Evolutionary conservation across 2,888 invertebrate species (phyloP).

Genomic region (Diadromus collaris): DNA sequence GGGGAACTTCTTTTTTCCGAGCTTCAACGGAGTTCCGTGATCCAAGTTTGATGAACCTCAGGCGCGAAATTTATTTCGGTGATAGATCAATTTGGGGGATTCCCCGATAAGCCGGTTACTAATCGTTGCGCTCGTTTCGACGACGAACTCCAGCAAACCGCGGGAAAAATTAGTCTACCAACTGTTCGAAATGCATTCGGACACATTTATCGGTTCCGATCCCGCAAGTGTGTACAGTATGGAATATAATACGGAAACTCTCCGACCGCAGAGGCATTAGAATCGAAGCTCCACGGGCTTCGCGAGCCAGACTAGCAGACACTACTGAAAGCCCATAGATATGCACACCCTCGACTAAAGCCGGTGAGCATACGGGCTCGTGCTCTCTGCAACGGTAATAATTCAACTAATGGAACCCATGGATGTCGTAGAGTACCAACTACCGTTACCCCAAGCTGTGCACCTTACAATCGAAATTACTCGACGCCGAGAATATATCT

Average conservation of each 20-base stretch:
- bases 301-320: background rate
- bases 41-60: conserved; percentile 15
- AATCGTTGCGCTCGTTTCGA: conserved; percentile 7
- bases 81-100: conserved; percentile 18
- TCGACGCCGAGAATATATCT: conserved; percentile 32
- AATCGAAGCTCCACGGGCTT: conserved; percentile 42
- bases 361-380: conserved; percentile 39
- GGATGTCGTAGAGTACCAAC: conserved; percentile 57
- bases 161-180: conserved; percentile 9
- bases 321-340: conserved; percentile 3
- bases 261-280: conserved; percentile 32
- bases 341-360: conserved; percentile 11
- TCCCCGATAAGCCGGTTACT: conserved; percentile 9
- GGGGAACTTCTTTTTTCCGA: background rate
- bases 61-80: background rate
- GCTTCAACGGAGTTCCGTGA: background rate
- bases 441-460: background rate
- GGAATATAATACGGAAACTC: conserved; percentile 32
- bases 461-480: conserved; percentile 42
- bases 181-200: background rate
- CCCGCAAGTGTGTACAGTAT: background rate
- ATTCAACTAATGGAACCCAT: conserved; percentile 64
- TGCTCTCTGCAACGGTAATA: conserved; percentile 57
- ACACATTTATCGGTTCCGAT: background rate
- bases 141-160: background rate